Percentiles rank a stretch among this genome's conserved stretches.
Evolutionary conservation across 2,113 vertebrate species (phyloP).

Genomic region (Sialia sialis): DNA sequence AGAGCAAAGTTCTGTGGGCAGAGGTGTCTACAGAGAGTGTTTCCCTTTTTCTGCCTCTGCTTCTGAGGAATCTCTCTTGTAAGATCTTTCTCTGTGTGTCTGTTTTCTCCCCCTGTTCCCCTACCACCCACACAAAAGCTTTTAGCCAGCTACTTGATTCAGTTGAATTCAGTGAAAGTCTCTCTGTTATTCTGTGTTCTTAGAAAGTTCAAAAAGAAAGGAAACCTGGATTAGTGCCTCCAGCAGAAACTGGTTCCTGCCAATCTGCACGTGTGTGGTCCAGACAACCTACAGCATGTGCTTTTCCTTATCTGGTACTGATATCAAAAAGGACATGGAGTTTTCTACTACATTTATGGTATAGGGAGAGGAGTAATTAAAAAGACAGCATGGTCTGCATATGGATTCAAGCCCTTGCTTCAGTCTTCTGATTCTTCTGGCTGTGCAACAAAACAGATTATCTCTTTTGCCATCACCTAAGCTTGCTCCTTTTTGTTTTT

Average conservation of each 20-base stretch:
- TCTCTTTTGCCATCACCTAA: not conserved
- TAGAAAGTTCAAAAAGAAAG: not conserved
- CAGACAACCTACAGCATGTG: not conserved
- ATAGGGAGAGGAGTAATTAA: not conserved
- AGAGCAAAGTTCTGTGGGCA: not conserved
- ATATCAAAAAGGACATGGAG: not conserved
- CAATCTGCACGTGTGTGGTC: accelerated
- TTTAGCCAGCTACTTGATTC: not conserved
- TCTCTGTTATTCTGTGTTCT: not conserved
- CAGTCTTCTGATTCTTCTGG: not conserved
- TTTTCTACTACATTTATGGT: not conserved
- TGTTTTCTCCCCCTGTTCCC: not conserved
- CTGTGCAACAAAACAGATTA: not conserved
- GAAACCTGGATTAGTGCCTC: not conserved
- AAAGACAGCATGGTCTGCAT: not conserved
- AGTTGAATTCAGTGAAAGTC: not conserved
- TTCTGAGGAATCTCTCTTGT: not conserved
- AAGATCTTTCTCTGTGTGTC: not conserved
- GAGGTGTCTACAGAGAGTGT: not conserved
- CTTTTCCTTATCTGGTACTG: not conserved
- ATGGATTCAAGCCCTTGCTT: not conserved
- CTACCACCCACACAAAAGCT: not conserved
- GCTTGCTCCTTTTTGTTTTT: accelerated
- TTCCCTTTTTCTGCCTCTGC: not conserved
- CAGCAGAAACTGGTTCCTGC: not conserved